Base-by-base conservation (phyloP, 1,140 invertebrate species). In the Zaprionus kolodkinae region DNA sequence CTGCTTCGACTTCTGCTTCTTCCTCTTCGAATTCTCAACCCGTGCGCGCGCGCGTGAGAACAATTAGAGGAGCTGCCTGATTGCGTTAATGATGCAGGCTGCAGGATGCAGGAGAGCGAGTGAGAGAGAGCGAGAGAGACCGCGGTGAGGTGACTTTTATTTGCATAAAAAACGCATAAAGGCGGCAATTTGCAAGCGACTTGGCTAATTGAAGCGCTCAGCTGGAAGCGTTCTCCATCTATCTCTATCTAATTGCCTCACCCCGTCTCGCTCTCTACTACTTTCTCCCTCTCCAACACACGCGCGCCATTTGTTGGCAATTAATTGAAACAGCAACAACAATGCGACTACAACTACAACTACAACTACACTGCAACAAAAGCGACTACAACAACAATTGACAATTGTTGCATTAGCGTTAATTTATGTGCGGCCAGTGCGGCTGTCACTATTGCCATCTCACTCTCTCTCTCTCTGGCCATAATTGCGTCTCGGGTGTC, bases 121-220 rank as follows among this genome's bases (percentile, higher is more conserved):
- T 15, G 13, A 43, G 38, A 15, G 13, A 43, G 38, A 40, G 13
- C 6, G 33, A 35, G 33, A 35, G 13, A 13, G 21, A 50, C 17
- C 40, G 35, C 43, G 27, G 21, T 9, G 52, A 50, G 55, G 69
- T 70, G 30, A 30, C 55, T 72, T 55, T 15, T 9, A 89, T 89
- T 89, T 89, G 85, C 85, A 89, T 89, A 89, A 81, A 89, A 81
- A 89, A 89, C 81, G 75, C 72, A 89, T 88, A 81, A 88, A 85
- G 43, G 43, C 71, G 78, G 55, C 55, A 72, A 72, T 76, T 57
- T 57, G 45, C 55, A 75, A 45, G 38, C 60, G 61, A 73, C 40
- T 69, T 66, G 63, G 56, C 78, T 78, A 88, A 78, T 78, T 59
- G 77, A 68, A 45, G 65, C 81, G 67, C 43, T 80, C 78, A 50